These are phyloP conservation scores for Chironomus tentans DNA, from an alignment of 2,888 invertebrate genomes.

Conservation along the genomic window DNA sequence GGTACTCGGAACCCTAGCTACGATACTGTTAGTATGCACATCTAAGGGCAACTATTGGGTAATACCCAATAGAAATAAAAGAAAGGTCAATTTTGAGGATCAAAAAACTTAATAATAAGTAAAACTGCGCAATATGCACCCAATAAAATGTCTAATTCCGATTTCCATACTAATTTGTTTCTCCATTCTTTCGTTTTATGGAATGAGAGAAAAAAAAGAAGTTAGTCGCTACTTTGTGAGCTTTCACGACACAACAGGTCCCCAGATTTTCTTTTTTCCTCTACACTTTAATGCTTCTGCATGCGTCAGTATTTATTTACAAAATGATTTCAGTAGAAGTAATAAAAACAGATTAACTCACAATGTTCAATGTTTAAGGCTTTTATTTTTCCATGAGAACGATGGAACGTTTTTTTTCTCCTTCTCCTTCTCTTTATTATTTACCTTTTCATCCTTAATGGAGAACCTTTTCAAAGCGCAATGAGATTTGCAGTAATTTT, in stretches of 20 bases:
- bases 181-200: too few species aligned
- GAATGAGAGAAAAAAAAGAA: not conserved
- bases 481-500: not conserved
- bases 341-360: conserved; percentile 22
- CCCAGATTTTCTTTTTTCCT: not conserved
- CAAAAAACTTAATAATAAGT: too few species aligned
- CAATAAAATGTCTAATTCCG: too few species aligned
- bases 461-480: not conserved
- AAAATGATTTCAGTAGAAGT: conserved; percentile 4
- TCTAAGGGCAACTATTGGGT: too few species aligned
- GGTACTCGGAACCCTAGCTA: too few species aligned
- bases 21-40: too few species aligned
- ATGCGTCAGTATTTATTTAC: not conserved
- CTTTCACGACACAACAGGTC: conserved; percentile 16
- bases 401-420: not conserved
- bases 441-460: not conserved
- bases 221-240: not conserved
- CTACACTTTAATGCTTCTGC: not conserved
- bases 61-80: too few species aligned
- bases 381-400: not conserved
- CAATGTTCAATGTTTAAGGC: not conserved
- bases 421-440: not conserved
- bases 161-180: too few species aligned
- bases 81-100: too few species aligned
- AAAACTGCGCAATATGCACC: too few species aligned